Evolutionary conservation across 2,888 invertebrate species (phyloP), one percentile per base, ranked within the genome.

Genomic region (Eupithecia subumbrata): DNA sequence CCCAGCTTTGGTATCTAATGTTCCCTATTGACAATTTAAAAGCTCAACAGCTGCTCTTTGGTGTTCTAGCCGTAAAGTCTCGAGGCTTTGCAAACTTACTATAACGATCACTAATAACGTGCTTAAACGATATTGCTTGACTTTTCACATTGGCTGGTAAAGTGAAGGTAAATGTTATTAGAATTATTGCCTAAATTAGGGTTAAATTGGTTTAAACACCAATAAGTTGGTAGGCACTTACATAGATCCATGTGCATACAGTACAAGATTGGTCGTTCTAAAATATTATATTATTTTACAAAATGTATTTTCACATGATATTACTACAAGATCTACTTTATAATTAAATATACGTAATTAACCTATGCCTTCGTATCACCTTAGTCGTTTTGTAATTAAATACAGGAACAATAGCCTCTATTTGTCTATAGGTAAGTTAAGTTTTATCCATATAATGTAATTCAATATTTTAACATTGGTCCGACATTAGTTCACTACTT

Each of bases 11-110:
- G 72, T 75, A 66, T 66, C 34, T 30, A 48, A 14, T 22, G 56
- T 25, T 14, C 72, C 34, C 60, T 68, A 60, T n/a, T 56, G 70
- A 70, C 69, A 66, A 45, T 69, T 72, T 85, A 85, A 84, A 84
- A 86, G 84, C 83, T 82, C 82, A 81, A 77, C 69, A 75, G 82
- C 81, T 85, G 82, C 82, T 86, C 94, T 95, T 95, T 95, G 94
- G 94, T 94, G 94, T 90, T 93, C 94, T 95, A 95, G 94, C 94
- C 93, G 94, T 92, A 89, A 86, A 82, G 83, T 86, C 85, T 83
- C 82, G 82, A 85, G 85, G 83, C 80, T 82, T 85, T 82, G 83
- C 82, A 83, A 79, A 81, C 80, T 83, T 83, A 86, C 80, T 77
- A n/a, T n/a, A 78, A 82, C 82, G 76, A 80, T 81, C 81, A 80